Conservation (phyloP, 2,797 vertebrate species). For the Todus mexicanus region DNA sequence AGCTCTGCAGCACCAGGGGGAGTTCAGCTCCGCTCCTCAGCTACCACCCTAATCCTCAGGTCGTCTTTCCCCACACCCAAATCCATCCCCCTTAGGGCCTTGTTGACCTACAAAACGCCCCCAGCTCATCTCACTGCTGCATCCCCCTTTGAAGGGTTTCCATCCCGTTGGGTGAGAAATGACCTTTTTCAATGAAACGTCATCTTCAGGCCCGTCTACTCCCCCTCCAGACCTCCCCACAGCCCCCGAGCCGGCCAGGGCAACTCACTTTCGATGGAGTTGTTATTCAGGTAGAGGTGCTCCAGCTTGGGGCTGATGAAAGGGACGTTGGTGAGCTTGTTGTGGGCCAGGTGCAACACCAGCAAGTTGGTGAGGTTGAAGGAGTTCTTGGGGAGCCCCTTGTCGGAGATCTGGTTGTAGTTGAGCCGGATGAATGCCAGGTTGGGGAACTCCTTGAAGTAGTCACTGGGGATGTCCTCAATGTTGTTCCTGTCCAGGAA, state of each 20-base stretch:
- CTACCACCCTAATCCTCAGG: not conserved
- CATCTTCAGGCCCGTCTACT: not conserved
- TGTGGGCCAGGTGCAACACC: conserved; percentile 93
- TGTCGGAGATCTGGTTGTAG: conserved; percentile 91
- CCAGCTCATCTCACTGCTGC: not conserved
- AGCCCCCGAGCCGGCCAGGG: fast-evolving
- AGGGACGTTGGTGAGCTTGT: conserved; percentile 87
- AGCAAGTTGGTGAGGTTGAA: conserved; percentile 92
- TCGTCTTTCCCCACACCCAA: not conserved
- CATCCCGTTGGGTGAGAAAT: not conserved
- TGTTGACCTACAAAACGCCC: not conserved
- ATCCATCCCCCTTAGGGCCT: not conserved
- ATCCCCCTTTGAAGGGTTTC: not conserved
- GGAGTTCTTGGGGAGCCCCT: conserved; percentile 87
- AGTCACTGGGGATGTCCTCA: conserved; percentile 85
- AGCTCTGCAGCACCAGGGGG: not conserved
- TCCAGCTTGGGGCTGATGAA: conserved; percentile 87
- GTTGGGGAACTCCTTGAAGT: conserved; percentile 87
- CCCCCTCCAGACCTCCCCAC: not conserved
- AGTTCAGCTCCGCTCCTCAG: not conserved
- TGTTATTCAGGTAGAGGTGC: conserved; percentile 95
- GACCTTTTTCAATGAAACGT: fast-evolving
- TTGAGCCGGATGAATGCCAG: conserved; percentile 92
- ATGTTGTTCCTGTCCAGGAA: conserved; percentile 95
- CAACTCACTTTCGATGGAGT: conserved; percentile 91